Conservation (phyloP, 2,797 vertebrate genomes). For the Scleropages formosus region DNA sequence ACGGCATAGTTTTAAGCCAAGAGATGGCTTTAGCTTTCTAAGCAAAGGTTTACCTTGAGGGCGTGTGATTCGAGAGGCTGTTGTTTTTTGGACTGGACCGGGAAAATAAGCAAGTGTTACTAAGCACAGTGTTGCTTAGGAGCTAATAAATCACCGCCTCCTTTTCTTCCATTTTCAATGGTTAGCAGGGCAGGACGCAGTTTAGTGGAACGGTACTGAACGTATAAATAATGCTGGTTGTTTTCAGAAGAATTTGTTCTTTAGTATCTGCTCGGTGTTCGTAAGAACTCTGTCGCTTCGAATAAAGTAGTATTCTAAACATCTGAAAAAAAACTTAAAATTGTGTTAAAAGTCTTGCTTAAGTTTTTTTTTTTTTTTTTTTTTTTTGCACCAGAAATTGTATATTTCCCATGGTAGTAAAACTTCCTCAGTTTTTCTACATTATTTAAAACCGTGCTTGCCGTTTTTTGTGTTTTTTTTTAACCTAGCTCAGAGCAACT, state of each 20-base stretch:
- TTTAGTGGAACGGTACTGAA: neutral
- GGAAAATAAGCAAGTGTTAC: neutral
- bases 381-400: too few species aligned
- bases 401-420: neutral
- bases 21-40: too few species aligned
- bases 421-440: neutral
- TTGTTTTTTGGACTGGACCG: too few species aligned
- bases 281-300: neutral
- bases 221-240: neutral
- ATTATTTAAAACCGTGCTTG: neutral
- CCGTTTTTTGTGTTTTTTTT: neutral
- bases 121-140: neutral
- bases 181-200: neutral
- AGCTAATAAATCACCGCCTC: neutral
- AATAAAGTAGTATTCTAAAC: neutral
- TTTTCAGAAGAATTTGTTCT: too few species aligned
- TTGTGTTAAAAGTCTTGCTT: neutral
- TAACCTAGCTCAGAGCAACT: neutral
- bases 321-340: neutral
- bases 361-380: constrained; percentile 17
- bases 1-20: too few species aligned
- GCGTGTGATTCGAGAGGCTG: too few species aligned
- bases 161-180: neutral
- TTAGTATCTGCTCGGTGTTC: neutral
- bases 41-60: too few species aligned